Conservation (phyloP, 2,797 vertebrate species). For the Otolemur crassicaudatus region DNA sequence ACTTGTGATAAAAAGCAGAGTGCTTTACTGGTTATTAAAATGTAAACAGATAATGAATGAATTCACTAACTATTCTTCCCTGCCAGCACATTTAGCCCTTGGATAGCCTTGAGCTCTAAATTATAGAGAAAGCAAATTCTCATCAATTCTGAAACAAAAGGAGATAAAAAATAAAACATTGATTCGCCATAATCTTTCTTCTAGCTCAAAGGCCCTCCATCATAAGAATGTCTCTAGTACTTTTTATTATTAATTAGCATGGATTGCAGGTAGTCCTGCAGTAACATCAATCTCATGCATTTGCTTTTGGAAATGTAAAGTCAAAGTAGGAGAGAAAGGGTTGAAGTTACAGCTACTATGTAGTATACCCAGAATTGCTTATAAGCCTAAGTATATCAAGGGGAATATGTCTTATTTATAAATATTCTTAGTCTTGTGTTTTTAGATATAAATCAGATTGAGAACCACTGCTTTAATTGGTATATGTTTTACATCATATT, state of each 20-base stretch:
- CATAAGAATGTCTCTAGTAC: not conserved
- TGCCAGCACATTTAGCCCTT: slow-evolving; percentile 58
- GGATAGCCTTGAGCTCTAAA: slow-evolving; percentile 58
- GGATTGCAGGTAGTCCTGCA: not conserved
- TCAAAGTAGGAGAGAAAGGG: not conserved
- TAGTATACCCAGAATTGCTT: not conserved
- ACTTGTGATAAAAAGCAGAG: slow-evolving; percentile 34
- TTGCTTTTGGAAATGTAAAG: slow-evolving; percentile 1
- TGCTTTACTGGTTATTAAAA: slow-evolving; percentile 51
- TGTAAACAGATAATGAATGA: slow-evolving; percentile 69
- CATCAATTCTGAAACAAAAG: slow-evolving; percentile 71
- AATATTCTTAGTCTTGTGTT: not conserved
- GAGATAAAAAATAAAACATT: slow-evolving; percentile 47
- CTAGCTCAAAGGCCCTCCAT: not conserved
- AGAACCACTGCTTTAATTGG: not conserved
- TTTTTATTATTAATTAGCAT: not conserved
- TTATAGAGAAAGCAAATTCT: slow-evolving; percentile 55
- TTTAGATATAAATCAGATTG: not conserved
- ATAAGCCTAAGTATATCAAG: not conserved
- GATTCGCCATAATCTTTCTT: not conserved
- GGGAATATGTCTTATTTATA: not conserved
- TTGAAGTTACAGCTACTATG: not conserved
- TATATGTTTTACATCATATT: slow-evolving; percentile 9
- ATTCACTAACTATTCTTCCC: slow-evolving; percentile 61
- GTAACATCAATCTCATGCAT: not conserved